These are phyloP conservation scores for Drosophila trichaetosa DNA, from an alignment of 2,888 invertebrate species.

Conservation along the genomic window DNA sequence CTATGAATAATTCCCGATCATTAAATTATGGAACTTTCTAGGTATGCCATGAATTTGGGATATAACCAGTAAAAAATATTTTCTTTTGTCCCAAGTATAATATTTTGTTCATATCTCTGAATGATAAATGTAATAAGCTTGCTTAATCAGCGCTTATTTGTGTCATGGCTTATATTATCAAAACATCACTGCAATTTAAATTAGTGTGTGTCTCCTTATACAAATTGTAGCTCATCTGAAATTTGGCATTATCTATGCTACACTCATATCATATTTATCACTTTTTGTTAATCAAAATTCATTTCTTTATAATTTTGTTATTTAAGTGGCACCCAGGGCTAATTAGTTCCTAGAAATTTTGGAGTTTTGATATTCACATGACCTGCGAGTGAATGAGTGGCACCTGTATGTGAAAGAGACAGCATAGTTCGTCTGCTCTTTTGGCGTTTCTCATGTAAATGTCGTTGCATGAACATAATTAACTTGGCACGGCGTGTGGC, in stretches of 20 bases:
- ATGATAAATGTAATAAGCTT: not conserved
- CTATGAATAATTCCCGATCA: not conserved
- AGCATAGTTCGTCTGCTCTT: slow-evolving; percentile 38
- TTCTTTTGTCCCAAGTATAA: not conserved
- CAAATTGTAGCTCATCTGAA: slow-evolving; percentile 5
- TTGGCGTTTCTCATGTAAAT: slow-evolving; percentile 68
- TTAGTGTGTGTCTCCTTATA: not conserved
- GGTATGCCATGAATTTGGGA: not conserved
- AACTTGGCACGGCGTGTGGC: slow-evolving; percentile 59
- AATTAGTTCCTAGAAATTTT: slow-evolving; percentile 56
- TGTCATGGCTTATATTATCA: not conserved
- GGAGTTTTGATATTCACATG: slow-evolving; percentile 44
- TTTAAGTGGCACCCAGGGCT: slow-evolving; percentile 67
- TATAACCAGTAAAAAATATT: not conserved
- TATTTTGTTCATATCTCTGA: not conserved
- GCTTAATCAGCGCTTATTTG: not conserved
- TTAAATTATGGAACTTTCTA: not conserved
- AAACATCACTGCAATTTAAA: not conserved
- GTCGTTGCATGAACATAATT: slow-evolving; percentile 71
- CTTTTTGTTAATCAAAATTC: slow-evolving; percentile 25
- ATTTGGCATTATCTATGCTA: not conserved
- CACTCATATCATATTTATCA: not conserved
- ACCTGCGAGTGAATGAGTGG: slow-evolving; percentile 1
- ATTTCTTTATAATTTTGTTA: slow-evolving; percentile 59
- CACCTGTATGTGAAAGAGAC: slow-evolving; percentile 9